These are phyloP conservation scores for Thymelicus sylvestris DNA, from an alignment of 2,888 invertebrate genomes.

Conservation along the genomic window DNA sequence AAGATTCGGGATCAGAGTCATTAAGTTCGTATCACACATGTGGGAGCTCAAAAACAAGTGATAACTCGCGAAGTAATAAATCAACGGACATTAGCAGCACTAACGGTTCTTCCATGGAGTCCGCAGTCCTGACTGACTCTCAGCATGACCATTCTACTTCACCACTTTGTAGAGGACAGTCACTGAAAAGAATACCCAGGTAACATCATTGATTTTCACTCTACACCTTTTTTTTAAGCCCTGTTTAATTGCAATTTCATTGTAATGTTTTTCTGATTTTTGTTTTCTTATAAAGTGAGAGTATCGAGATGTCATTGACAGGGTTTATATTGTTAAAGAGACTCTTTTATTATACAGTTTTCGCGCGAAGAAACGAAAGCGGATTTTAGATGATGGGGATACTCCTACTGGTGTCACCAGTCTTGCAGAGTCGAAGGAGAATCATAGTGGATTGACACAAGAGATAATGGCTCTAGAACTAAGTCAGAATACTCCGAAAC, in stretches of 20 bases:
- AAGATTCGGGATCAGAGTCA: conserved; percentile 71
- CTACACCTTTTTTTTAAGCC: neutral
- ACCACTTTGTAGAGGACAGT: conserved; percentile 82
- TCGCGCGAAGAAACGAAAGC: conserved; percentile 86
- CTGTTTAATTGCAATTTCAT: too few relatives aligned
- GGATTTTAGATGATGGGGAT: conserved; percentile 80
- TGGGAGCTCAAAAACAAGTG: conserved; percentile 75
- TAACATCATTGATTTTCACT: conserved; percentile 42
- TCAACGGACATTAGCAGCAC: conserved; percentile 80
- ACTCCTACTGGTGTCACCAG: conserved; percentile 76
- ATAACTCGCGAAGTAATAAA: conserved; percentile 67
- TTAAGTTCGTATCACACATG: conserved; percentile 78
- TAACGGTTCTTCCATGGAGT: conserved; percentile 71
- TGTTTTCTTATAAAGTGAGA: too few relatives aligned
- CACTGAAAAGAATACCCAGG: conserved; percentile 79
- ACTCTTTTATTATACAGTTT: conserved; percentile 55
- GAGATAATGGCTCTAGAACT: conserved; percentile 88
- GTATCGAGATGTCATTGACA: too few relatives aligned
- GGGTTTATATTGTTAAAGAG: neutral
- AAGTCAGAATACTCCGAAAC: conserved; percentile 88
- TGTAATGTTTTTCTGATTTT: too few relatives aligned
- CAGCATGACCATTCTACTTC: conserved; percentile 84
- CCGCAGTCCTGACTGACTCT: conserved; percentile 71
- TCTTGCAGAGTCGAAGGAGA: conserved; percentile 69
- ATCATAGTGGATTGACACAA: conserved; percentile 88